phyloP scores from a whole-genome alignment of 2,113 vertebrate genomes.

The Mobula birostris region DNA sequence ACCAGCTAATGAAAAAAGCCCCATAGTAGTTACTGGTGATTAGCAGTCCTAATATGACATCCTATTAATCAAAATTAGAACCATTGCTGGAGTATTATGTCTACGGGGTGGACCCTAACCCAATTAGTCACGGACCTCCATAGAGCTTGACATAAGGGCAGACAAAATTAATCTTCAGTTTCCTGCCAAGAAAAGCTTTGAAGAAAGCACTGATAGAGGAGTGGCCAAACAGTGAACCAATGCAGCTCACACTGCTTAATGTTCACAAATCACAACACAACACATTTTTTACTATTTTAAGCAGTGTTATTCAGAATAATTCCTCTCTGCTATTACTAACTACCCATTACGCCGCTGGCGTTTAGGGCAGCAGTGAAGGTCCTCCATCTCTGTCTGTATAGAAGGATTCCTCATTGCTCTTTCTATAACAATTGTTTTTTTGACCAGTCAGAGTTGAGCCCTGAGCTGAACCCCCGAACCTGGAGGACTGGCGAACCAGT shows the following conservation, averaged over 20 bases:
- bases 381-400: too few relatives aligned
- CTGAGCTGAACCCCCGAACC: too few relatives aligned
- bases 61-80: conserved; percentile 37
- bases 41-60: conserved; percentile 27
- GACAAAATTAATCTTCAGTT: conserved; percentile 32
- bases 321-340: too few relatives aligned
- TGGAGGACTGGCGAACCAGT: too few relatives aligned
- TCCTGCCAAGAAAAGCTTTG: conserved; percentile 19
- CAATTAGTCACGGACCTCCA: not conserved
- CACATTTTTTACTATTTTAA: not conserved
- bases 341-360: too few relatives aligned
- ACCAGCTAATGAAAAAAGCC: conserved; percentile 26
- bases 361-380: too few relatives aligned
- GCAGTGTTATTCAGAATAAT: too few relatives aligned
- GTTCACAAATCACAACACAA: not conserved
- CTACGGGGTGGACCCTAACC: conserved; percentile 2
- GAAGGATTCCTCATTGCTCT: too few relatives aligned
- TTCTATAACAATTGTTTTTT: too few relatives aligned
- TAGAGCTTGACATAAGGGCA: conserved; percentile 3
- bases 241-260: not conserved
- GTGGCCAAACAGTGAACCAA: not conserved
- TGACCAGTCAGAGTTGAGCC: too few relatives aligned
- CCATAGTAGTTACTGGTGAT: conserved; percentile 12
- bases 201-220: not conserved
- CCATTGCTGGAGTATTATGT: conserved; percentile 31